Evolutionary conservation across 2,888 invertebrate species (phyloP), one percentile per base, ranked within the genome.

Genomic region (Gibbula magus): DNA sequence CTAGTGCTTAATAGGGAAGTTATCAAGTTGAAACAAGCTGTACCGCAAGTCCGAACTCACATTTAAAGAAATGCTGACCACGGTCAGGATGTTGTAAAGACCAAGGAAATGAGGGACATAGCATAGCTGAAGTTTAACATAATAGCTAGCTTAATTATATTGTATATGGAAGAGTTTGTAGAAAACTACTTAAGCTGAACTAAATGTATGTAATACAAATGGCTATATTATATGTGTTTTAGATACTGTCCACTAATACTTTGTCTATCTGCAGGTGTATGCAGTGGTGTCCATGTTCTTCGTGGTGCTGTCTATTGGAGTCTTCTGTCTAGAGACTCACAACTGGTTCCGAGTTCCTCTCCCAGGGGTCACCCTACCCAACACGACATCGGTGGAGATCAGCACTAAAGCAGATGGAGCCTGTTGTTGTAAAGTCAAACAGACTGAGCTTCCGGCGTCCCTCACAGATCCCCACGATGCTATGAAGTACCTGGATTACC

Each of bases 241-340:
- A n/a, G n/a, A n/a, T n/a, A n/a, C n/a, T n/a, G n/a, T 32, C 25
- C 18, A 25, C 8, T 45, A 45, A 45, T 45, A 35, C 75, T n/a
- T 51, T 35, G 1, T 75, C 25, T 29, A 1, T 32, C 82, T 82
- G 20, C 89, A 92, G 92, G 81, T 88, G 2, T 91, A 89, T 79
- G 92, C 91, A 7, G 84, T 92, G 7, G 79, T 89, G 70, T 92
- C 92, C 39, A 92, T 92, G 92, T 89, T 89, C 75, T 91, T 92
- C 79, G 91, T 92, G 25, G 84, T 89, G 18, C 77, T 91, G 77
- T 91, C 92, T 16, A 92, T 92, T 76, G 89, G 85, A 8, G 88
- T 90, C 29, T 92, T 92, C 85, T 89, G 91, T 66, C 85, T 91
- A 79, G 92, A 92, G 82, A 91, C 92, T 0, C 91, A 92, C 84